These are phyloP conservation scores for Andrena flavipes DNA, from an alignment of 2,888 invertebrate species.

Conservation along the genomic window DNA sequence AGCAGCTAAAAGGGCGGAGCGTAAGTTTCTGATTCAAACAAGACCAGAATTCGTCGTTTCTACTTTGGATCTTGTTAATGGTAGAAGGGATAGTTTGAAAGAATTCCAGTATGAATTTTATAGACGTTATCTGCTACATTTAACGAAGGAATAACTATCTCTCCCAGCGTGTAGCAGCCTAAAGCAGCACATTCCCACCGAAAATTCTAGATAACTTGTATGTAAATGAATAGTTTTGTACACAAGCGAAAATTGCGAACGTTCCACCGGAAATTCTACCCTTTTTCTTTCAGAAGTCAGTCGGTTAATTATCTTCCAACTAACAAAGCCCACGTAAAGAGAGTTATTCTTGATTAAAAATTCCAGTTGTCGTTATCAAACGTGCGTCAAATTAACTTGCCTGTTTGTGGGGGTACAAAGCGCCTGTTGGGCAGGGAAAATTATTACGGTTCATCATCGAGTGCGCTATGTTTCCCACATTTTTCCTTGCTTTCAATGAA, in stretches of 20 bases:
- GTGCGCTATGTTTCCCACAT: too few relatives aligned
- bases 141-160: constrained; percentile 31
- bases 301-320: constrained; percentile 15
- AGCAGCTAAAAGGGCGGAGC: too few relatives aligned
- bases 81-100: too few relatives aligned
- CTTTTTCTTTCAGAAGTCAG: constrained; percentile 15
- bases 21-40: too few relatives aligned
- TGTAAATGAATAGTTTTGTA: constrained; percentile 29
- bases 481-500: too few relatives aligned
- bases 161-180: neutral
- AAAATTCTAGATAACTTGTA: constrained; percentile 37
- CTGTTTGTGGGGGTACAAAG: too few relatives aligned
- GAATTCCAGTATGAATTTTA: too few relatives aligned
- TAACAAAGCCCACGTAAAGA: neutral
- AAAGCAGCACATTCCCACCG: constrained; percentile 27
- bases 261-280: constrained; percentile 40
- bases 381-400: constrained; percentile 6
- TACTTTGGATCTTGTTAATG: too few relatives aligned
- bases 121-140: too few relatives aligned
- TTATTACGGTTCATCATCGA: too few relatives aligned
- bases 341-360: constrained; percentile 1
- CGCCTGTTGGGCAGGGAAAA: too few relatives aligned
- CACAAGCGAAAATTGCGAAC: constrained; percentile 3
- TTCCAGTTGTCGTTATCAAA: constrained; percentile 6
- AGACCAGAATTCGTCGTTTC: too few relatives aligned